Base-by-base conservation (phyloP, 2,797 vertebrate genomes). In the Sylvilagus floridanus region DNA sequence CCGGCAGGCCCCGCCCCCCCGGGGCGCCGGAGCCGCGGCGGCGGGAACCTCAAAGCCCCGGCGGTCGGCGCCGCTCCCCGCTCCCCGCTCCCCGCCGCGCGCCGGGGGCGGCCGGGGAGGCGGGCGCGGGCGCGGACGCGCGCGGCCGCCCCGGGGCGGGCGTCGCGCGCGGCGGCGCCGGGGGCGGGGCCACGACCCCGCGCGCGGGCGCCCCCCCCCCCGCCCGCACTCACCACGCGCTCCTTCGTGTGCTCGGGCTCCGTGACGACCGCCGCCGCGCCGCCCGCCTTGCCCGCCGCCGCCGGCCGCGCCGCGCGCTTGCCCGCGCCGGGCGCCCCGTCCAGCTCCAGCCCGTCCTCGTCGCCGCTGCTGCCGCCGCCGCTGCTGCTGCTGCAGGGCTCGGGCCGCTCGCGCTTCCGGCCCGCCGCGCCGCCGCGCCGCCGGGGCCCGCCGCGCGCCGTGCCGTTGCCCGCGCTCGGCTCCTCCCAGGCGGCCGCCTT, bases 181-280 rank as follows among this genome's bases (percentile, higher is more conserved):
- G 96, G 92, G 96, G 96, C 93, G 97, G 96, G 95, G 97, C 97
- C 94, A 85, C 95, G 96, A 96, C 96, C 97, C 94, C 93, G 78
- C 16, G 68, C 73, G 92, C 71, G 78, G 87, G 88, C 88, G 71
- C 75, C 73, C 57, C n/a, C 65, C 77, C 32, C 8, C 50, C 42
- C 72, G 77, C 42, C 50, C 42, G 60, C 88, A 92, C 98, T 98
- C 97, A 98, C 98, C 4, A 98, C 98, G 96, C 97, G 98, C 97
- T 98, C 98, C 97, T 98, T 98, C 96, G 97, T 98, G 97, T 98
- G 98, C 76, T 98, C 98, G 3, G 98, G 98, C 89, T 98, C 98
- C 50, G 96, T 98, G 97, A 98, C 98, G 5, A 98, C 93, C 14
- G 96, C 96, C 4, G 98, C 97, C 42, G 97, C 89, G 32, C 90